Percentiles rank a stretch among this genome's conserved stretches.
These are phyloP conservation scores for Turnix velox DNA, from an alignment of 2,113 vertebrate species.

Conservation along the genomic window DNA sequence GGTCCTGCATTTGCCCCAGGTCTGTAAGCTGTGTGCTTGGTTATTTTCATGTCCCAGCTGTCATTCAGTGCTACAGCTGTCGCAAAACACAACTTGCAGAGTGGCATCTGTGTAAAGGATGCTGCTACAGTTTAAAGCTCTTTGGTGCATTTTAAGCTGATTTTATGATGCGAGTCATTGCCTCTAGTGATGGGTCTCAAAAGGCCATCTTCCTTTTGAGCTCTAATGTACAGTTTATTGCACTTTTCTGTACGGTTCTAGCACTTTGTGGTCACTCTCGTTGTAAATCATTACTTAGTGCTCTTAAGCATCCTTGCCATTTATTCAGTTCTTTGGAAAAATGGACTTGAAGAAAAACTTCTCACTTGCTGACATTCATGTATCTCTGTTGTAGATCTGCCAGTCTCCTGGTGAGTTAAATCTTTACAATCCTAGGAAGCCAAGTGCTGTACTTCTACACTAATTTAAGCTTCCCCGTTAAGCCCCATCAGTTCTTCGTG, in stretches of 20 bases:
- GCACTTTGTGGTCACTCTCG: background rate
- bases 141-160: background rate
- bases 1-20: background rate
- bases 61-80: constrained; percentile 4
- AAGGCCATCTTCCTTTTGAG: background rate
- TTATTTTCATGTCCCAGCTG: constrained; percentile 29
- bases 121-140: background rate
- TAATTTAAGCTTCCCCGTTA: constrained; percentile 46
- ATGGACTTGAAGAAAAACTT: background rate
- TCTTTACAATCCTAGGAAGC: background rate
- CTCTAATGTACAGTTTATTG: constrained; percentile 18
- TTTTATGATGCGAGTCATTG: constrained; percentile 37
- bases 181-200: background rate
- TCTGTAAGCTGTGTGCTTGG: background rate
- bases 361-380: background rate
- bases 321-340: background rate
- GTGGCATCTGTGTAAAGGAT: constrained; percentile 30
- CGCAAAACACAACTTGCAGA: background rate
- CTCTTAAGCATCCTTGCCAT: background rate
- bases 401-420: background rate
- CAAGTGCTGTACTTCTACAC: background rate
- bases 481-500: constrained; percentile 8
- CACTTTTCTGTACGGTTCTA: background rate
- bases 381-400: background rate
- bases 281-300: constrained; percentile 3